Evolutionary conservation across 2,113 vertebrate species (phyloP).

Genomic region (Carassius carassius): DNA sequence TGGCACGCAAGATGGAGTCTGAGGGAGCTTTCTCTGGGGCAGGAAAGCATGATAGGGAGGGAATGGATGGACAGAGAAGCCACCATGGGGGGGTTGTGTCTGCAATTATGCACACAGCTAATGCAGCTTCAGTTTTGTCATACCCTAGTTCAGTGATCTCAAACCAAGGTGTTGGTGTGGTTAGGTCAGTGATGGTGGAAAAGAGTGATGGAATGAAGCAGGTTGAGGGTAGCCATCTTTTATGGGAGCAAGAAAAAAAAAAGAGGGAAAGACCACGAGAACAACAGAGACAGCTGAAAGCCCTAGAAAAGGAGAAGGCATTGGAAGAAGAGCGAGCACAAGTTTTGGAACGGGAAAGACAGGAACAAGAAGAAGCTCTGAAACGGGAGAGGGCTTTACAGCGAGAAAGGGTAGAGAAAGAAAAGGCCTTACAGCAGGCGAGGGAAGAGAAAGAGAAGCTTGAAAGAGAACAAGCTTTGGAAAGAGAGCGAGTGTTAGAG

Average conservation of each 20-base stretch:
- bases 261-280: neutral
- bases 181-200: constrained; percentile 59
- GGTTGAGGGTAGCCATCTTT: neutral
- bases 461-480: constrained; percentile 24
- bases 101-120: constrained; percentile 69
- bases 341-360: constrained; percentile 57
- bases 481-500: no score
- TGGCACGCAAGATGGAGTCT: constrained; percentile 77
- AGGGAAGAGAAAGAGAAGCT: constrained; percentile 53
- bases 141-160: constrained; percentile 62
- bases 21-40: constrained; percentile 74
- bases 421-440: constrained; percentile 57
- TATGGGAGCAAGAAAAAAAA: constrained; percentile 7
- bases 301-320: constrained; percentile 39
- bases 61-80: constrained; percentile 64
- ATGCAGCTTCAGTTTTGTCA: constrained; percentile 59
- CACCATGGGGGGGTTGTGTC: constrained; percentile 62
- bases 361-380: constrained; percentile 41
- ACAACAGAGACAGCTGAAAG: constrained; percentile 46
- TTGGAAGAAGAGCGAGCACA: constrained; percentile 42
- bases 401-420: constrained; percentile 58
- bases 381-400: constrained; percentile 50
- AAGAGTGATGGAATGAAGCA: constrained; percentile 18
- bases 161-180: constrained; percentile 65
- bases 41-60: constrained; percentile 64